These are phyloP conservation scores for Serinus canaria DNA, from an alignment of 2,113 vertebrate genomes.

Conservation along the genomic window DNA sequence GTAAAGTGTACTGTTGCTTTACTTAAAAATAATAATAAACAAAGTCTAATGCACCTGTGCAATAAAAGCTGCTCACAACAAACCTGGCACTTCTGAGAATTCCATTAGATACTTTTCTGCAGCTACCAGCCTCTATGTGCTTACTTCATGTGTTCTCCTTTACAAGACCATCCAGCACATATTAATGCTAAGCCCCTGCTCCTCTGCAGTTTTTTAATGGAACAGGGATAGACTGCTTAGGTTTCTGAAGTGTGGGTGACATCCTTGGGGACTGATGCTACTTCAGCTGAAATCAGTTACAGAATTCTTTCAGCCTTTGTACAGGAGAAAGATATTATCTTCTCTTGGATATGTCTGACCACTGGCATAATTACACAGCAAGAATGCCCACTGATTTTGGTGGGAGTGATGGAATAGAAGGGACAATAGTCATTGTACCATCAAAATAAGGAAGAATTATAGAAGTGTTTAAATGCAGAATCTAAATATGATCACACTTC, in stretches of 20 bases:
- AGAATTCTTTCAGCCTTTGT: not conserved
- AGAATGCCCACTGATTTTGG: not conserved
- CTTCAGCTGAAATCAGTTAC: not conserved
- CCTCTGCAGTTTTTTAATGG: not conserved
- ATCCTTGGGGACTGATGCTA: not conserved
- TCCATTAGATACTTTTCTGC: not conserved
- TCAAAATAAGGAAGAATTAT: not conserved
- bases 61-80: not conserved
- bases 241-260: not conserved
- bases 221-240: not conserved
- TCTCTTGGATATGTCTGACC: not conserved
- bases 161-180: not conserved
- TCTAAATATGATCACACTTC: not conserved
- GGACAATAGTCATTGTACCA: not conserved
- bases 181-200: not conserved
- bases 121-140: not conserved
- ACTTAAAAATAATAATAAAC: not conserved
- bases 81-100: not conserved
- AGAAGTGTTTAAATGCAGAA: not conserved
- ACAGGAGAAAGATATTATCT: not conserved
- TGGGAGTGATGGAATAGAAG: not conserved
- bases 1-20: not conserved
- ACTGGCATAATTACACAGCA: not conserved
- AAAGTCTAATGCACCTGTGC: not conserved
- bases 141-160: not conserved